Conservation (phyloP, 1,140 invertebrate species). For the Anastrepha obliqua region DNA sequence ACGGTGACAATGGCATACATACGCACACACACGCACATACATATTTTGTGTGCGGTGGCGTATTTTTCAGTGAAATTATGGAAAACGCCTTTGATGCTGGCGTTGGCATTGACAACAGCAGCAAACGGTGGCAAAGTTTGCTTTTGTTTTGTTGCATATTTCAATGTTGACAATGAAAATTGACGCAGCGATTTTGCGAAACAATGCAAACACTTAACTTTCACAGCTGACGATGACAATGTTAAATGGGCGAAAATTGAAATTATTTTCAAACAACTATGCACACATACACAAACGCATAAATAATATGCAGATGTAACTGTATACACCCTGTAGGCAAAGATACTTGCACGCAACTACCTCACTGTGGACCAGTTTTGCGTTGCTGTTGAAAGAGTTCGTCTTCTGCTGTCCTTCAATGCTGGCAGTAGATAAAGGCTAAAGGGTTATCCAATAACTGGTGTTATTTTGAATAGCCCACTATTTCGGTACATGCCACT, state of each 20-base stretch:
- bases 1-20: neutral
- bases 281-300: neutral
- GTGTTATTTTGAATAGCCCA: no score
- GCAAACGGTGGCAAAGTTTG: neutral
- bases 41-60: neutral
- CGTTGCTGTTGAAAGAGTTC: no score
- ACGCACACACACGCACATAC: no score
- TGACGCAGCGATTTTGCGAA: constrained; percentile 41
- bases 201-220: constrained; percentile 50
- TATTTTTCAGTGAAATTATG: constrained; percentile 20
- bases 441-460: no score
- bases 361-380: no score
- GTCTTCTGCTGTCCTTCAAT: no score
- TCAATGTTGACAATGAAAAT: constrained; percentile 50
- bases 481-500: no score
- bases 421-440: no score
- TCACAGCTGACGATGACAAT: constrained; percentile 39
- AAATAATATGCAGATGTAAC: neutral
- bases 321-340: no score
- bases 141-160: constrained; percentile 19
- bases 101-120: constrained; percentile 25
- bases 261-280: constrained; percentile 42
- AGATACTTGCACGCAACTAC: no score
- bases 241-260: constrained; percentile 50
- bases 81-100: constrained; percentile 18